Evolutionary conservation across 2,113 vertebrate species (phyloP).

Genomic region (Tachycineta bicolor): DNA sequence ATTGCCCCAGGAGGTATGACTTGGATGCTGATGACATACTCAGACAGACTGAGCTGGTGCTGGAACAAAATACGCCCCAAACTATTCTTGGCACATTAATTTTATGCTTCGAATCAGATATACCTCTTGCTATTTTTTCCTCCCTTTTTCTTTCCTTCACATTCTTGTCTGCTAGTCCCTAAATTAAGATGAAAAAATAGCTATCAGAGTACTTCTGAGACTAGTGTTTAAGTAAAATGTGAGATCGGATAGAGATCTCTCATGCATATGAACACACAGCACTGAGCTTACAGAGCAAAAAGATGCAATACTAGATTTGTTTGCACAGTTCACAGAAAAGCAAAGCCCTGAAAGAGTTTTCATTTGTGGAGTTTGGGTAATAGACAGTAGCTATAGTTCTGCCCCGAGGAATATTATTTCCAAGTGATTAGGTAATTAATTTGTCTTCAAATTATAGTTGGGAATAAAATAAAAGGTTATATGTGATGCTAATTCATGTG

Average conservation of each 20-base stretch:
- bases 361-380: not conserved
- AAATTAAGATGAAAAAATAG: not conserved
- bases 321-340: not conserved
- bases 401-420: not conserved
- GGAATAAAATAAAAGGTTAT: not conserved
- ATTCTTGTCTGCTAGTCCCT: not conserved
- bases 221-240: not conserved
- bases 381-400: not conserved
- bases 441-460: not conserved
- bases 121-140: not conserved
- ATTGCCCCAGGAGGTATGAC: slow-evolving; percentile 3
- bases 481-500: not conserved
- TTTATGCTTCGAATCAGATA: not conserved
- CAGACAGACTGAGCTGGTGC: not conserved
- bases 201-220: not conserved
- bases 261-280: not conserved
- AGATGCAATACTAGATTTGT: not conserved
- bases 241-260: not conserved
- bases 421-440: not conserved
- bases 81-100: slow-evolving; percentile 16
- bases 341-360: not conserved
- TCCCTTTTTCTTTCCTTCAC: not conserved
- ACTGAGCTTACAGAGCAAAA: not conserved
- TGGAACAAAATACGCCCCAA: not conserved
- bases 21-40: slow-evolving; percentile 1